phyloP scores from a whole-genome alignment of 2,797 vertebrate genomes.

The Leuciscus waleckii region DNA sequence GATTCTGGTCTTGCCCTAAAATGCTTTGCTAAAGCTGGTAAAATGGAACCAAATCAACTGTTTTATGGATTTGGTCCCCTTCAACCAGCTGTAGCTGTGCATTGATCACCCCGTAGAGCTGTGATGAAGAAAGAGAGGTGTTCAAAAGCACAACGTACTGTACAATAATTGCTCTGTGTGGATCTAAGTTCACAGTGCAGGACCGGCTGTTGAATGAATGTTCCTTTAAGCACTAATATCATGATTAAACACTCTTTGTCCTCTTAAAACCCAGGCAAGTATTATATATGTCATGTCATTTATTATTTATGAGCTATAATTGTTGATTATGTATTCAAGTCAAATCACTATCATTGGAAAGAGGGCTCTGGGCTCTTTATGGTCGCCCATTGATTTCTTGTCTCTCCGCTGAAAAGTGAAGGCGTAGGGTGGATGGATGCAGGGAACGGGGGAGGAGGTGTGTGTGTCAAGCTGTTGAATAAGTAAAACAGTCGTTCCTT shows the following conservation, averaged over 20 bases:
- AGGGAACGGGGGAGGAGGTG: constrained; percentile 30
- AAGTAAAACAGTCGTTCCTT: constrained; percentile 64
- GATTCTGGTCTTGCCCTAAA: constrained; percentile 58
- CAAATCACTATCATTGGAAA: constrained; percentile 55
- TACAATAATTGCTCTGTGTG: background rate
- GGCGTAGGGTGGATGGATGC: constrained; percentile 30
- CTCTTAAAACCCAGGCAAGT: constrained; percentile 59
- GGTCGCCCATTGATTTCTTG: constrained; percentile 64
- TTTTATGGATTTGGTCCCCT: constrained; percentile 94
- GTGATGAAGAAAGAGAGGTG: background rate
- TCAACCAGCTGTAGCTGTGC: constrained; percentile 91
- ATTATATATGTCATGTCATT: constrained; percentile 52
- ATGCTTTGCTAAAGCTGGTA: constrained; percentile 95
- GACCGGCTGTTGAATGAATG: constrained; percentile 26
- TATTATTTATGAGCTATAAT: constrained; percentile 55
- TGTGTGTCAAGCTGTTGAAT: constrained; percentile 58
- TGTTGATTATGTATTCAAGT: constrained; percentile 59
- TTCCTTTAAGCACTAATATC: constrained; percentile 50
- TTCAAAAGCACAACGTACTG: background rate
- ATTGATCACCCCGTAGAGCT: constrained; percentile 69
- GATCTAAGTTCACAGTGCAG: constrained; percentile 11
- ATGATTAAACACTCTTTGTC: constrained; percentile 53
- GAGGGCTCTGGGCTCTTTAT: constrained; percentile 57
- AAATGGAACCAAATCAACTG: constrained; percentile 94
- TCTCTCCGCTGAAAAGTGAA: constrained; percentile 55